Percentiles rank a stretch among this genome's conserved stretches.
Conservation (phyloP, 1,140 invertebrate genomes). For the Papilio xuthus region DNA sequence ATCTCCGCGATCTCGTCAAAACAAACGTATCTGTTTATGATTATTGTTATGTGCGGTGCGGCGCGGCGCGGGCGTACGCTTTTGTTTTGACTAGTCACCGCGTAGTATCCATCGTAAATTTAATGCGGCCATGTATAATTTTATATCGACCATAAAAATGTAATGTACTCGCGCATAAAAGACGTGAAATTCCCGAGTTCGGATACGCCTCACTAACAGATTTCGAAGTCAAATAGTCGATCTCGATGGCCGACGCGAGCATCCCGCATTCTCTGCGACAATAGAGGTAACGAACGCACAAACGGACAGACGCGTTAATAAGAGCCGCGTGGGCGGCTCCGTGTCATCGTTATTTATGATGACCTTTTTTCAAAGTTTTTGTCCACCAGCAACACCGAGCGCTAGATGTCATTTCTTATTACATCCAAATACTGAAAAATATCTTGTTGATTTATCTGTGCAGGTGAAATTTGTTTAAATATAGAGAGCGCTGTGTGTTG, state of each 20-base stretch:
- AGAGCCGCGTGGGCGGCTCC: conserved; percentile 76
- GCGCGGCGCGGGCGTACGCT: conserved; percentile 6
- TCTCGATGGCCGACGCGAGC: conserved; percentile 69
- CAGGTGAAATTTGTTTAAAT: conserved; percentile 20
- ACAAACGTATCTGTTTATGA: conserved; percentile 24
- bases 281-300: conserved; percentile 79
- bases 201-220: conserved; percentile 66
- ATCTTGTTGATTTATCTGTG: conserved; percentile 5
- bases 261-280: conserved; percentile 75
- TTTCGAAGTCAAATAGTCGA: conserved; percentile 77
- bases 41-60: conserved; percentile 4
- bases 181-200: conserved; percentile 42
- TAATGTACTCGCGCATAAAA: conserved; percentile 26
- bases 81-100: conserved; percentile 27
- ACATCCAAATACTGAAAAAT: conserved; percentile 5
- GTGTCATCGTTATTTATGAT: conserved; percentile 80
- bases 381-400: conserved; percentile 53
- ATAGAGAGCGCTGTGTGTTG: conserved; percentile 38
- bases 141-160: conserved; percentile 34
- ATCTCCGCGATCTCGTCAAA: conserved; percentile 19
- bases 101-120: conserved; percentile 22
- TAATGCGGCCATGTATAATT: conserved; percentile 30
- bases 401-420: conserved; percentile 26
- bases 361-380: conserved; percentile 61
- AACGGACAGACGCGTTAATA: conserved; percentile 75